Evolutionary conservation across 2,888 invertebrate genomes (phyloP).

Genomic region (Aphelenchoides bicaudatus): DNA sequence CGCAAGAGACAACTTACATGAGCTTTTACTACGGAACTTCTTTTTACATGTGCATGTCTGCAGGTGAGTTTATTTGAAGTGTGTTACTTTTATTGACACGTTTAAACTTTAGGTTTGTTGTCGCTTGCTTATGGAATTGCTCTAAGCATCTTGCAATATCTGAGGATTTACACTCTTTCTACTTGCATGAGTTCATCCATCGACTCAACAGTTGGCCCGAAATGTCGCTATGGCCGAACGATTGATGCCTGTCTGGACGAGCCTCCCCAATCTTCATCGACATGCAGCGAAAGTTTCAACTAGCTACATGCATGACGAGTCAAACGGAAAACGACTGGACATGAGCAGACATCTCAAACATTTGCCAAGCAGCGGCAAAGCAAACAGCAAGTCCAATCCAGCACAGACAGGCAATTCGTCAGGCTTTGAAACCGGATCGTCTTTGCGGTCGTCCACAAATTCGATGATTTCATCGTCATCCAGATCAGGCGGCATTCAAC

Average conservation of each 20-base stretch:
- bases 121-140: constrained; percentile 42
- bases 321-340: too few species aligned
- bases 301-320: constrained; percentile 17
- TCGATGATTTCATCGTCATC: constrained; percentile 9
- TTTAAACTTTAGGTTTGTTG: constrained; percentile 43
- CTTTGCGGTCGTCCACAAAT: constrained; percentile 21
- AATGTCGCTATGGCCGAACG: constrained; percentile 25
- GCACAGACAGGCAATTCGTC: constrained; percentile 35
- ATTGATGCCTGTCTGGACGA: constrained; percentile 1
- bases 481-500: constrained; percentile 10
- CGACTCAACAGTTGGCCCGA: constrained; percentile 51
- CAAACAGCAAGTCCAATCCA: constrained; percentile 19
- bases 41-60: constrained; percentile 51
- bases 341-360: neutral
- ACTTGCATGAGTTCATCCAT: constrained; percentile 50
- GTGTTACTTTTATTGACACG: neutral
- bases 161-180: constrained; percentile 49
- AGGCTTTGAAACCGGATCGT: constrained; percentile 40
- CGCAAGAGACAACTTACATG: constrained; percentile 40
- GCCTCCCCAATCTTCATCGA: constrained; percentile 13
- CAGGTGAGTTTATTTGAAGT: constrained; percentile 32
- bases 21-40: constrained; percentile 48
- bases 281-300: constrained; percentile 11
- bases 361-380: too few species aligned
- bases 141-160: constrained; percentile 47